These are phyloP conservation scores for Folsomia manolachei DNA, from an alignment of 2,888 invertebrate species.

Conservation along the genomic window DNA sequence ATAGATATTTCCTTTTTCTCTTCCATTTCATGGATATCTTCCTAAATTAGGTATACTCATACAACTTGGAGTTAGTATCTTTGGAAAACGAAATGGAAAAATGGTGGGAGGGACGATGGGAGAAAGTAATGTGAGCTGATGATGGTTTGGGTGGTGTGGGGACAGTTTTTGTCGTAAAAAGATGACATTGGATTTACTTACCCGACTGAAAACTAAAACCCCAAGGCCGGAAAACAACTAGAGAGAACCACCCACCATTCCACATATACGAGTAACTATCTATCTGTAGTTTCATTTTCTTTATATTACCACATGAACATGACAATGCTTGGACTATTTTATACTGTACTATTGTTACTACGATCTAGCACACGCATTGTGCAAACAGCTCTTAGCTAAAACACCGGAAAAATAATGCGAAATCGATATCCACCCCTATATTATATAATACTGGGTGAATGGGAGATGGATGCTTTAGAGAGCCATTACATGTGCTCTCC, in stretches of 20 bases:
- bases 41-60: no score
- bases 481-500: slow-evolving; percentile 10
- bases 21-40: no score
- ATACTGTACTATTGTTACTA: background rate
- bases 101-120: no score
- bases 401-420: slow-evolving; percentile 23
- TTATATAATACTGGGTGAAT: slow-evolving; percentile 15
- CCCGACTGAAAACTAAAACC: background rate
- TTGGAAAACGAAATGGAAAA: background rate
- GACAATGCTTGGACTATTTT: background rate
- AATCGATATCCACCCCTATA: slow-evolving; percentile 18
- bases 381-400: slow-evolving; percentile 10
- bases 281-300: no score
- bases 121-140: no score
- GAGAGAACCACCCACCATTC: background rate
- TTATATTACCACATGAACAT: background rate
- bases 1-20: no score
- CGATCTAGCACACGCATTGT: background rate
- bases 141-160: no score
- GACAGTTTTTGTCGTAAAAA: no score
- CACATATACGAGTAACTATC: no score
- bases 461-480: slow-evolving; percentile 11
- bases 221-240: background rate
- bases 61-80: no score
- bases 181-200: no score